Conservation (phyloP, 1,140 invertebrate species). For the Alviniconcha marisindica region DNA sequence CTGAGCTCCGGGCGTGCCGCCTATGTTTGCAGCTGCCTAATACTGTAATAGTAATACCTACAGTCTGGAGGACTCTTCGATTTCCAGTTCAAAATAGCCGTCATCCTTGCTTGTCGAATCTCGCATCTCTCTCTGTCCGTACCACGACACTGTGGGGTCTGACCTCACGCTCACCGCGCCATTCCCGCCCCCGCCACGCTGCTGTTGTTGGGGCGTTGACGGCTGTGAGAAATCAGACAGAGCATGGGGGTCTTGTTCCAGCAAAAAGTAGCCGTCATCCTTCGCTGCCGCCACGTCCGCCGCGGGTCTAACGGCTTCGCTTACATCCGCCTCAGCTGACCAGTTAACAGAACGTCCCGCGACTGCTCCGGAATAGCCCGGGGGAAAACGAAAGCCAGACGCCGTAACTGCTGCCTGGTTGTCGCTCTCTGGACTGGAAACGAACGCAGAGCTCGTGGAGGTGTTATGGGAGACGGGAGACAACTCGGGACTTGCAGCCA, state of each 20-base stretch:
- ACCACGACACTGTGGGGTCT: background rate
- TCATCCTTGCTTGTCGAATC: background rate
- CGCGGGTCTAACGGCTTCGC: background rate
- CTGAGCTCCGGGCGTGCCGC: no score
- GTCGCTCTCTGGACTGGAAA: background rate
- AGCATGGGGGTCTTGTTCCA: background rate
- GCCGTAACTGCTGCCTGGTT: background rate
- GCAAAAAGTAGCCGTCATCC: conserved; percentile 16
- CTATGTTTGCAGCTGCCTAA: no score
- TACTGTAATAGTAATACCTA: no score
- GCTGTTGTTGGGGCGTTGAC: background rate
- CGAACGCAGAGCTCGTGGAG: no score
- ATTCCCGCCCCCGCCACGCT: background rate
- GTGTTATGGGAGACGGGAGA: background rate
- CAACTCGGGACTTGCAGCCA: background rate
- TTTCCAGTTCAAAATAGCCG: conserved; percentile 12
- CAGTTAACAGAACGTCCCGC: background rate
- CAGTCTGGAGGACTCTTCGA: background rate
- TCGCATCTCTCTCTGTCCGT: background rate
- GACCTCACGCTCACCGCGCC: background rate
- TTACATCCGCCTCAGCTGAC: background rate
- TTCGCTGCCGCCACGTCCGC: background rate
- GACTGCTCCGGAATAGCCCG: background rate
- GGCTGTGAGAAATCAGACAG: background rate
- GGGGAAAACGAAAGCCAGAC: no score